phyloP scores from a whole-genome alignment of 2,888 invertebrate species.

The Hyposoter didymator region DNA sequence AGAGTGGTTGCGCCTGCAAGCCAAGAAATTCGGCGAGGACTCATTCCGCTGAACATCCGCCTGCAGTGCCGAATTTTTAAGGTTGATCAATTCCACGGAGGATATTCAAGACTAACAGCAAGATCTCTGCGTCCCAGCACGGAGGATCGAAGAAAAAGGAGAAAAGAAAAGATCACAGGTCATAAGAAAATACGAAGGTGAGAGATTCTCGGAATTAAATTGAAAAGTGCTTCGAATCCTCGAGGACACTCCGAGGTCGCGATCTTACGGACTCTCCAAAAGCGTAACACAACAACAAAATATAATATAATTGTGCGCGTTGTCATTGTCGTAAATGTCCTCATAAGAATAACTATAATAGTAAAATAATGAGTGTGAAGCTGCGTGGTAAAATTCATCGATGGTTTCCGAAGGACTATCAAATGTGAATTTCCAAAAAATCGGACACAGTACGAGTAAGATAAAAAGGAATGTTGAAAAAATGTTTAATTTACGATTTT shows the following conservation, averaged over 20 bases:
- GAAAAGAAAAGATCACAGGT: constrained; percentile 3
- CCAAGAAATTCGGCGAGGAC: constrained; percentile 85
- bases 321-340: background rate
- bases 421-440: background rate
- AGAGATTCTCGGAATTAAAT: constrained; percentile 27
- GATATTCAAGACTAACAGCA: background rate
- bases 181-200: background rate
- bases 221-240: constrained; percentile 30
- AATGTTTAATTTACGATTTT: background rate
- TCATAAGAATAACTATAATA: constrained; percentile 18
- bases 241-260: constrained; percentile 24
- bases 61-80: constrained; percentile 80
- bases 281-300: background rate
- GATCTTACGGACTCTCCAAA: constrained; percentile 38
- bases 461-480: constrained; percentile 8
- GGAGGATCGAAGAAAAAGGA: constrained; percentile 15
- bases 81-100: constrained; percentile 16
- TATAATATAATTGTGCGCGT: constrained; percentile 14
- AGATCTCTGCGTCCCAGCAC: constrained; percentile 25
- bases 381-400: constrained; percentile 31
- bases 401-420: background rate
- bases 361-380: constrained; percentile 27
- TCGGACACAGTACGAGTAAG: background rate
- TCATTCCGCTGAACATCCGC: constrained; percentile 72
- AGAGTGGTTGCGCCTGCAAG: constrained; percentile 96